phyloP scores from a whole-genome alignment of 2,888 invertebrate genomes.

The Tyria jacobaeae region DNA sequence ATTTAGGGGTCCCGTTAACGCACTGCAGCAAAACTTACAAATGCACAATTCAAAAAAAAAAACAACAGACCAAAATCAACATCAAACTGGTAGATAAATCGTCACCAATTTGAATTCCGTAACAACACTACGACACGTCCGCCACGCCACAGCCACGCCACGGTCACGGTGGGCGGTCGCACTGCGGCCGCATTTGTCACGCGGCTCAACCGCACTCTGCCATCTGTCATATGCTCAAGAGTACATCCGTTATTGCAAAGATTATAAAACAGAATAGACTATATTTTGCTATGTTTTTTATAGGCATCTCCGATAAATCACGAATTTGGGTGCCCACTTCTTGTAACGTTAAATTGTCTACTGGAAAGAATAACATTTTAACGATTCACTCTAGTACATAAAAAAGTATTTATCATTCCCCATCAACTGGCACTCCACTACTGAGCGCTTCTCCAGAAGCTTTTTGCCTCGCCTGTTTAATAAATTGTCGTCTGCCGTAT shows the following conservation, averaged over 20 bases:
- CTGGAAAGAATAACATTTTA: too few relatives aligned
- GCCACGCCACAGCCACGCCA: constrained; percentile 25
- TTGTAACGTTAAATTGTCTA: too few relatives aligned
- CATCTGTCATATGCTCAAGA: constrained; percentile 78
- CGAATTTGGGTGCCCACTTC: too few relatives aligned
- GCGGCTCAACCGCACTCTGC: constrained; percentile 74
- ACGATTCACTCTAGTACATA: too few relatives aligned
- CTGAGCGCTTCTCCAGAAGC: too few relatives aligned
- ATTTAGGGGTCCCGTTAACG: not conserved
- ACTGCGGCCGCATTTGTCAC: constrained; percentile 76
- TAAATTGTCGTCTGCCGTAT: too few relatives aligned
- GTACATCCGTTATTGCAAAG: constrained; percentile 58
- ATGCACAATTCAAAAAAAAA: constrained; percentile 6
- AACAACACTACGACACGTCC: constrained; percentile 25
- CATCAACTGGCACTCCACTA: too few relatives aligned
- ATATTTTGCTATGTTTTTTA: not conserved
- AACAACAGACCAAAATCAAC: constrained; percentile 17
- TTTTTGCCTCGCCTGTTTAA: too few relatives aligned
- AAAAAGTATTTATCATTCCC: too few relatives aligned
- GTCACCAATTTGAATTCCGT: constrained; percentile 25
- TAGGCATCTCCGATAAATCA: not conserved
- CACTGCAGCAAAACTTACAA: constrained; percentile 15
- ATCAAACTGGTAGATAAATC: constrained; percentile 26
- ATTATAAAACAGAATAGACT: constrained; percentile 29
- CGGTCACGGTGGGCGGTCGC: constrained; percentile 46